phyloP scores from a whole-genome alignment of 1,140 invertebrate species.

The Eulimnadia texana region DNA sequence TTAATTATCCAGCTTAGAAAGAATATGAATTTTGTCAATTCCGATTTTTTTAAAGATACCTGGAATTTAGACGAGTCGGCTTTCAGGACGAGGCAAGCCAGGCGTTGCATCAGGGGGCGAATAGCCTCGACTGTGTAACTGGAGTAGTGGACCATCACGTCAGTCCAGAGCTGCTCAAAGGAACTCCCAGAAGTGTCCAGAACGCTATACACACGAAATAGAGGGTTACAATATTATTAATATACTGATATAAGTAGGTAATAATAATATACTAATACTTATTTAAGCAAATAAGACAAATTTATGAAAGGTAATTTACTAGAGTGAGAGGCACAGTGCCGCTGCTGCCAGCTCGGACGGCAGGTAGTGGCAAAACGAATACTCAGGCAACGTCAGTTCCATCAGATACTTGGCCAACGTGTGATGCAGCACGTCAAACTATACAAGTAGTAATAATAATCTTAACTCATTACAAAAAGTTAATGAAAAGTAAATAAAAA shows the following conservation, averaged over 20 bases:
- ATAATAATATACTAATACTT: neutral
- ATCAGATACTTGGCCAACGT: conserved; percentile 84
- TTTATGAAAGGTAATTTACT: conserved; percentile 24
- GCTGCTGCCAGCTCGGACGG: conserved; percentile 69
- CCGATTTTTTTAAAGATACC: too few relatives aligned
- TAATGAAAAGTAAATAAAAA: conserved; percentile 14
- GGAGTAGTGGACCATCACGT: conserved; percentile 34
- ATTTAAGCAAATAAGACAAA: neutral
- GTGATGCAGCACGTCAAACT: conserved; percentile 55
- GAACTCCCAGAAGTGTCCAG: conserved; percentile 18
- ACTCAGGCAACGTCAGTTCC: conserved; percentile 70
- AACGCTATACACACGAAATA: conserved; percentile 18
- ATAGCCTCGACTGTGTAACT: conserved; percentile 31
- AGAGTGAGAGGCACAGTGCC: conserved; percentile 51
- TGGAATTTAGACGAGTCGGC: conserved; percentile 29
- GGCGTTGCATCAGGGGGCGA: conserved; percentile 26
- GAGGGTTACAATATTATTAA: conserved; percentile 3
- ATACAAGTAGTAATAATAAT: neutral
- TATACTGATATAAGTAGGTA: neutral
- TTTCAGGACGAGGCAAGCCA: conserved; percentile 31
- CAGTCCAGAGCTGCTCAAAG: conserved; percentile 27
- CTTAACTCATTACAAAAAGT: neutral
- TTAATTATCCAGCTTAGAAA: neutral
- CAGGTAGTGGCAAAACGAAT: conserved; percentile 57
- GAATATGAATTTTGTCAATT: neutral